Conservation (phyloP, 2,797 vertebrate species). For the Lates japonicus region DNA sequence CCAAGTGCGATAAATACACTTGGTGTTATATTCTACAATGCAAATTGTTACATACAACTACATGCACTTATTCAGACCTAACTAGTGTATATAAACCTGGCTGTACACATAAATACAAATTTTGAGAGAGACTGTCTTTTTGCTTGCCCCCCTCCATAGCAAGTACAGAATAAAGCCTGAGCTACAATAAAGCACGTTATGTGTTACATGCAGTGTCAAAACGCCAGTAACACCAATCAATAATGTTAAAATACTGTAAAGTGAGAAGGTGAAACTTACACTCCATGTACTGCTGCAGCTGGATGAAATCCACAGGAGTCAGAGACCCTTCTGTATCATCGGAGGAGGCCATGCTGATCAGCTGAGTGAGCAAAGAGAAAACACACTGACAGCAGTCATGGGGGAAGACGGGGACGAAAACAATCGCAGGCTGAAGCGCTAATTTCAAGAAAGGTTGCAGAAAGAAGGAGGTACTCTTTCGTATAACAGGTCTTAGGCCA, state of each 20-base stretch:
- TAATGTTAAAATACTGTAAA: background rate
- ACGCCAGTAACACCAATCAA: background rate
- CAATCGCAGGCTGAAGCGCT: background rate
- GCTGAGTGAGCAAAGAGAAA: slow-evolving; percentile 34
- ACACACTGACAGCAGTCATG: background rate
- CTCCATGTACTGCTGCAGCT: slow-evolving; percentile 93
- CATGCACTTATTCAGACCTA: background rate
- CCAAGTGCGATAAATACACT: background rate
- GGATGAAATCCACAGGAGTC: slow-evolving; percentile 91
- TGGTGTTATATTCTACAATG: background rate
- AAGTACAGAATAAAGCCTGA: background rate
- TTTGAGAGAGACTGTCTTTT: background rate
- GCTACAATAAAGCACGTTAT: background rate
- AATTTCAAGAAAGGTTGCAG: background rate
- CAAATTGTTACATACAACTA: background rate
- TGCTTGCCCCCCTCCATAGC: background rate
- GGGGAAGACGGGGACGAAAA: background rate
- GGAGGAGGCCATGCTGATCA: slow-evolving; percentile 70
- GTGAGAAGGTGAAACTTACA: slow-evolving; percentile 83
- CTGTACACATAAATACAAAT: background rate
- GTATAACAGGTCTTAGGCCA: background rate
- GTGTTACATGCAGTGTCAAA: background rate
- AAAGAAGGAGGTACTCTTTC: background rate
- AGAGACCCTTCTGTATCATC: slow-evolving; percentile 79
- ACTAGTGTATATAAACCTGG: background rate